Evolutionary conservation across 2,888 invertebrate genomes (phyloP).

Genomic region (Heteromyza rotundicornis): DNA sequence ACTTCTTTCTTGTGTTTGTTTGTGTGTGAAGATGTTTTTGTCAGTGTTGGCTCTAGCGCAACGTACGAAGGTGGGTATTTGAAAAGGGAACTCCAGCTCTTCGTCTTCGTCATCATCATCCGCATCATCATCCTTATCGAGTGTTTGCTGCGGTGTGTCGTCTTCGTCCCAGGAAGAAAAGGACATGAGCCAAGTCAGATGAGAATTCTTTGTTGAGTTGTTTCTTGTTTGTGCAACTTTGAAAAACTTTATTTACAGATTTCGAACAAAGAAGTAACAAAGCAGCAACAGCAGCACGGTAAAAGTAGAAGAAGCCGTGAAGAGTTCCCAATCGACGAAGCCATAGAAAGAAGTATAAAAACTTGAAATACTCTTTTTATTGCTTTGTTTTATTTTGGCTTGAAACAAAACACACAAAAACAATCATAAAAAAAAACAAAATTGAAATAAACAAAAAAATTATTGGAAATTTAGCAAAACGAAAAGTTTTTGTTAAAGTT

Average conservation of each 20-base stretch:
- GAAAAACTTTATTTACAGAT: constrained; percentile 45
- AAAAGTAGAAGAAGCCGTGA: not conserved
- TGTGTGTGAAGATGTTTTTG: constrained; percentile 23
- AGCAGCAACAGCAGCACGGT: constrained; percentile 13
- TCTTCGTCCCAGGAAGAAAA: not conserved
- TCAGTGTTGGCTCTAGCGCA: no score
- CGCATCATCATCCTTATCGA: not conserved
- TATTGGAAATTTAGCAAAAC: constrained; percentile 28
- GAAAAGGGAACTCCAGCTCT: no score
- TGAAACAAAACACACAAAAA: constrained; percentile 2
- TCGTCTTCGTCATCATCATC: no score
- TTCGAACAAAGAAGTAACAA: constrained; percentile 21
- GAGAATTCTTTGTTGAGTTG: constrained; percentile 30
- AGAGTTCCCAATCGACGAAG: not conserved
- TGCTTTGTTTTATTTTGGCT: constrained; percentile 18
- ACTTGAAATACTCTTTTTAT: not conserved
- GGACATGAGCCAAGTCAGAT: constrained; percentile 17
- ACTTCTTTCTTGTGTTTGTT: not conserved
- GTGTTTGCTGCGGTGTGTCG: constrained; percentile 7
- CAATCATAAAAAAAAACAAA: not conserved
- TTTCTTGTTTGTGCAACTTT: constrained; percentile 44
- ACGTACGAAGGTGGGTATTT: no score
- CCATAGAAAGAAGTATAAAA: not conserved
- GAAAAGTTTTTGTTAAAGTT: no score
- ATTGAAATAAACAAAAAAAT: no score